Base-by-base conservation (phyloP, 37 sponge, comb jelly and placozoan species). In the Petrosia ficiformis region DNA sequence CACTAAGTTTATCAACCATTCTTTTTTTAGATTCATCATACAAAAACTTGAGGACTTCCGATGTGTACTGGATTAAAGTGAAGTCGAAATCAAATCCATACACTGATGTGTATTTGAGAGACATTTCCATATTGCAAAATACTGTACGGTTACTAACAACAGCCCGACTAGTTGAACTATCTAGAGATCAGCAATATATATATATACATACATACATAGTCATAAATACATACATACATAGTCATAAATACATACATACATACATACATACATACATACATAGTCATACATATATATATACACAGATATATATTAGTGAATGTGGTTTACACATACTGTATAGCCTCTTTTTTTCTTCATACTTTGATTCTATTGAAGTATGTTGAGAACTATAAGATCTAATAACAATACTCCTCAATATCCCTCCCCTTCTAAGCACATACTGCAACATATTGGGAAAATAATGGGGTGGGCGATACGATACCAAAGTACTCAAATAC, bases 41-140 rank as follows among this genome's bases (percentile, higher is more conserved):
- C 37, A 96, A 84, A n/a, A 86, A 65, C 37, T 70, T 78, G 67
- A 85, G 88, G 1, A 99, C 71, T 28, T 85, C 86, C 2, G 57
- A 39, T 4, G 83, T 90, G 84, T 99, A 99, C 24, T 87, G 75
- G 64, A 94, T 90, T 37, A 99, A 61, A 22, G 99, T 99, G 85
- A 91, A 99, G 87, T 99, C 99, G 67, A 89, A 95, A 70, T 99
- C 99, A 71, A 99, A 96, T 25, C 99, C 99, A 59, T 96, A 96
- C 39, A 92, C 92, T 29, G 93, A 80, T 1, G 91, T 89, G 71
- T 94, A 77, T 42, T 82, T 83, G 57, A 99, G 86, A 5, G 89
- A 80, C 35, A 99, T 70, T 63, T 96, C 93, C 38, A 68, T 88
- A 77, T 99, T 99, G 42, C 92, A 83, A 75, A 93, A 99, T 34